Evolutionary conservation across 2,888 invertebrate genomes (phyloP).

Genomic region (Perizoma flavofasciatum): DNA sequence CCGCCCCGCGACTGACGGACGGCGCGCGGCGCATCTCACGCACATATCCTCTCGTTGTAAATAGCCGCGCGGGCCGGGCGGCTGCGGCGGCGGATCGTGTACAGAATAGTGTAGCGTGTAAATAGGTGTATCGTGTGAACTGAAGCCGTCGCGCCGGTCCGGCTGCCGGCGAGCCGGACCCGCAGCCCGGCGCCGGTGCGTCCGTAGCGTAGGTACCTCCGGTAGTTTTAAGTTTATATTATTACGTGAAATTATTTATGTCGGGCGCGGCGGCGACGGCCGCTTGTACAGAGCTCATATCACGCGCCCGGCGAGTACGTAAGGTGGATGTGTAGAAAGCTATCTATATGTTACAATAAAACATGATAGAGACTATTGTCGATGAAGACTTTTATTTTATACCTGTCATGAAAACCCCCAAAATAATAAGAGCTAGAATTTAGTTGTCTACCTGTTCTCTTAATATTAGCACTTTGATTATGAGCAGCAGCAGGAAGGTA

Average conservation of each 20-base stretch:
- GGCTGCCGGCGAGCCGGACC: no score
- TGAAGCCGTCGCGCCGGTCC: slow-evolving; percentile 34
- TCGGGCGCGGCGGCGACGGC: slow-evolving; percentile 41
- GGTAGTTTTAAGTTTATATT: slow-evolving; percentile 60
- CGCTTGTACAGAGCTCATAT: slow-evolving; percentile 73
- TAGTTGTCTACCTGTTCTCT: no score
- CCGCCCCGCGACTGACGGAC: slow-evolving; percentile 62
- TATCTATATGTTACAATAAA: slow-evolving; percentile 81
- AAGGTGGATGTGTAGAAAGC: slow-evolving; percentile 78
- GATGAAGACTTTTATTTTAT: slow-evolving; percentile 55
- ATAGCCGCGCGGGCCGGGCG: slow-evolving; percentile 43
- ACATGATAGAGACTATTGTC: slow-evolving; percentile 67
- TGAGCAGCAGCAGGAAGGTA: no score
- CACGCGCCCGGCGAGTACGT: slow-evolving; percentile 72
- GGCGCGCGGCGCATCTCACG: slow-evolving; percentile 38
- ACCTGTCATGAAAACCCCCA: no score
- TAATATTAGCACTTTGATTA: no score
- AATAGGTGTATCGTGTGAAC: slow-evolving; percentile 54
- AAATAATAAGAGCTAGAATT: no score
- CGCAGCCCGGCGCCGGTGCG: slow-evolving; percentile 32
- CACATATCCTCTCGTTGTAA: slow-evolving; percentile 64
- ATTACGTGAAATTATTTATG: slow-evolving; percentile 69
- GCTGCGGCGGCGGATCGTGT: slow-evolving; percentile 35
- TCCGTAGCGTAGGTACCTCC: slow-evolving; percentile 26
- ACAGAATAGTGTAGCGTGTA: slow-evolving; percentile 60